phyloP scores from a whole-genome alignment of 2,113 vertebrate species.

The Protobothrops flavoviridis region DNA sequence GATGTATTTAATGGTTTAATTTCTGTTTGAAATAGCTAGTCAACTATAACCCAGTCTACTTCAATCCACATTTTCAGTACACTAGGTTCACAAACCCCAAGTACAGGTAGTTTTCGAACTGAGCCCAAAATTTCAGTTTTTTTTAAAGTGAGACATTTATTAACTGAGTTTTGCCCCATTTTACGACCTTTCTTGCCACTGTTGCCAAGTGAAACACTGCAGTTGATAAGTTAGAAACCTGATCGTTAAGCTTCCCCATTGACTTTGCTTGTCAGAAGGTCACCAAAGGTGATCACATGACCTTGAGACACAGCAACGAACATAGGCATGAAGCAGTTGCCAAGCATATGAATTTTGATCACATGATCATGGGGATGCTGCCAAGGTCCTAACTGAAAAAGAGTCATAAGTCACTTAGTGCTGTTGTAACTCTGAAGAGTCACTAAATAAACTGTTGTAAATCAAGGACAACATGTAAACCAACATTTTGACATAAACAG shows the following conservation, averaged over 20 bases:
- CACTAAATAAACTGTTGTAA: not conserved
- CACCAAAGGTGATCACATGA: not conserved
- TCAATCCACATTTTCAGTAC: not conserved
- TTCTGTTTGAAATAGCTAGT: not conserved
- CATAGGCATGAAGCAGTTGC: not conserved
- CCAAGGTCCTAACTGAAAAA: not conserved
- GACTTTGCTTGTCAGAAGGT: not conserved
- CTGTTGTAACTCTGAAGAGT: not conserved
- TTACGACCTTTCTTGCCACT: not conserved
- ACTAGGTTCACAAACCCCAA: not conserved
- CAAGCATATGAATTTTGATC: not conserved
- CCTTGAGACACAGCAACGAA: not conserved
- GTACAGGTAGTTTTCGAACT: not conserved
- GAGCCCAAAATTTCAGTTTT: not conserved
- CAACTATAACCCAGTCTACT: not conserved
- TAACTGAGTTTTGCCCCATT: not conserved
- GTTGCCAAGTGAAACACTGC: not conserved
- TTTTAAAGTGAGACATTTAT: not conserved
- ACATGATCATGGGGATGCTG: not conserved
- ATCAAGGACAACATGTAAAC: not conserved
- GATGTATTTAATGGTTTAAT: not conserved
- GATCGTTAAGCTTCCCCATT: not conserved
- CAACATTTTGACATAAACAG: not conserved
- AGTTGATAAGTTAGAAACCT: not conserved
- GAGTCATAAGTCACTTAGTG: not conserved